These are phyloP conservation scores for Melanargia galathea DNA, from an alignment of 2,888 invertebrate species.

Conservation along the genomic window DNA sequence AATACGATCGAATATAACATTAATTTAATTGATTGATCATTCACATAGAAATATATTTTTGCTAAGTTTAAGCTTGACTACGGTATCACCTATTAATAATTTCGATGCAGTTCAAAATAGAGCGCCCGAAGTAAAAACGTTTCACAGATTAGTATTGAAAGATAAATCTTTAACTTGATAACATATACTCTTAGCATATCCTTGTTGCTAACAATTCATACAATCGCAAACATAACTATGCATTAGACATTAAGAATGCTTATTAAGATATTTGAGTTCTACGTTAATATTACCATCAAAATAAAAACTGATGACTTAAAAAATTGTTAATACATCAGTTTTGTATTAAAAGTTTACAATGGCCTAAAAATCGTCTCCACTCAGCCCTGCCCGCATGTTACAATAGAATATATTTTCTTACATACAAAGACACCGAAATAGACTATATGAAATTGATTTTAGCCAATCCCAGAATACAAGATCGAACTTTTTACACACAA, in stretches of 20 bases:
- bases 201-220: background rate
- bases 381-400: constrained; percentile 64
- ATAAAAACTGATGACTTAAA: background rate
- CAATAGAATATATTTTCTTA: constrained; percentile 81
- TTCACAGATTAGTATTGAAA: too few relatives aligned
- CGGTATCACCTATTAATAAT: background rate
- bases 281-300: background rate
- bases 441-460: constrained; percentile 77
- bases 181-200: background rate
- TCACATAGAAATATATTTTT: background rate
- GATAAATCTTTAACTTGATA: too few relatives aligned
- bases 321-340: background rate
- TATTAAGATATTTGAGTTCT: too few relatives aligned
- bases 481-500: constrained; percentile 80
- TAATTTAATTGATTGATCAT: background rate
- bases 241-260: too few relatives aligned
- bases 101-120: background rate
- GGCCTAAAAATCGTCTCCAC: constrained; percentile 44
- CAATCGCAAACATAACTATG: too few relatives aligned
- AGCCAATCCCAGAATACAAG: constrained; percentile 82
- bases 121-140: background rate
- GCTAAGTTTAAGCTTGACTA: background rate
- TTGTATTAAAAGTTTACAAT: background rate
- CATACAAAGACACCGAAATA: constrained; percentile 73
- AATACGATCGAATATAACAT: background rate